Conservation (phyloP, 1,140 invertebrate species). For the Pseudomyrmex concolor region DNA sequence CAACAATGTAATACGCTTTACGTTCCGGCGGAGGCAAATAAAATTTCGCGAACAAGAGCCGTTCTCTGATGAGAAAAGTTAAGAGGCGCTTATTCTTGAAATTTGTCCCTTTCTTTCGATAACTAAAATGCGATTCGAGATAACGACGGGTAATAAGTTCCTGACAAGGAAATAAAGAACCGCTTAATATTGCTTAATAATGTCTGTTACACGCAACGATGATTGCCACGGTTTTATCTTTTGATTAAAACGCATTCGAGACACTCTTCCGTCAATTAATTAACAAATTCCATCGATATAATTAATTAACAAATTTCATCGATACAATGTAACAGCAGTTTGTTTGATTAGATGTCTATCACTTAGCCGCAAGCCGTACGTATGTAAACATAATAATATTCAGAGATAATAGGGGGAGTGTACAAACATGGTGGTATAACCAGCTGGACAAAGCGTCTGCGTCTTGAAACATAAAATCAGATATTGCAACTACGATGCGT, state of each 20-base stretch:
- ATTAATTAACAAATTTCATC: constrained; percentile 17
- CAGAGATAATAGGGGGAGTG: constrained; percentile 29
- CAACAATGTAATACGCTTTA: constrained; percentile 70
- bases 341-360: constrained; percentile 21
- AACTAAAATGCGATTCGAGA: constrained; percentile 14
- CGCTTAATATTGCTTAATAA: constrained; percentile 2
- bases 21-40: constrained; percentile 58
- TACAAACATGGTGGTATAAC: constrained; percentile 31
- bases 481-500: constrained; percentile 65
- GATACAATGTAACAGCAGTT: not conserved
- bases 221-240: not conserved
- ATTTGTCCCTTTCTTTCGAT: constrained; percentile 44
- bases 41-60: constrained; percentile 65
- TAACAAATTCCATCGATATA: constrained; percentile 14
- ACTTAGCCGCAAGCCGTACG: constrained; percentile 58
- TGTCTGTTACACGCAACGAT: not conserved
- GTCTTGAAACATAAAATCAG: constrained; percentile 67
- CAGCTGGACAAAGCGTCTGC: constrained; percentile 65
- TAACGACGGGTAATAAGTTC: constrained; percentile 16
- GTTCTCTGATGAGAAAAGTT: constrained; percentile 66
- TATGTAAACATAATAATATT: constrained; percentile 51
- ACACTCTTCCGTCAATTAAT: too few relatives aligned
- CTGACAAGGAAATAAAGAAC: not conserved
- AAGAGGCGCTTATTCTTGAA: constrained; percentile 40
- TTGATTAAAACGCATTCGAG: not conserved